phyloP scores from a whole-genome alignment of 2,113 vertebrate genomes.

The Tympanuchus pallidicinctus region DNA sequence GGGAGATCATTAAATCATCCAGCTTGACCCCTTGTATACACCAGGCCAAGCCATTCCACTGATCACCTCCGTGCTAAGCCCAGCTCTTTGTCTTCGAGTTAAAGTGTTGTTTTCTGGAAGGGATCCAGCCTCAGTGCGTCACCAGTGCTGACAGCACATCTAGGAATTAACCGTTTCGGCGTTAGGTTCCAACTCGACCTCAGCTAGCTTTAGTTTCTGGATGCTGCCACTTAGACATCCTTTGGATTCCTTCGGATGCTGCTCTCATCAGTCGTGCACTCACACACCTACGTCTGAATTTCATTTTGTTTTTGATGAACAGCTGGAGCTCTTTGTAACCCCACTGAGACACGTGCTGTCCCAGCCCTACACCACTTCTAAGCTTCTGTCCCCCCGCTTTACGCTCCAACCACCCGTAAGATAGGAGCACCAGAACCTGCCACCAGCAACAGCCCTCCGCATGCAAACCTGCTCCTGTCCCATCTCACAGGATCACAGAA shows the following conservation, averaged over 20 bases:
- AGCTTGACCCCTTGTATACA: slow-evolving; percentile 41
- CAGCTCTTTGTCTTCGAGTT: slow-evolving; percentile 50
- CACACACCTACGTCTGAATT: not conserved
- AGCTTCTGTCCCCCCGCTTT: not conserved
- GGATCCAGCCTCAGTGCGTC: slow-evolving; percentile 54
- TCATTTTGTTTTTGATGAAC: not conserved
- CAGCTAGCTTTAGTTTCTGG: not conserved
- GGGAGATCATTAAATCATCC: slow-evolving; percentile 67
- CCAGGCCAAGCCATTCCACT: slow-evolving; percentile 54
- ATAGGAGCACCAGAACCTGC: not conserved
- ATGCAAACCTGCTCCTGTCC: not conserved
- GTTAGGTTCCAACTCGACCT: not conserved
- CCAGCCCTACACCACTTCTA: not conserved
- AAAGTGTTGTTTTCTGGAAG: slow-evolving; percentile 55
- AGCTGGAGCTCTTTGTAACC: not conserved
- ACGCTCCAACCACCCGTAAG: not conserved
- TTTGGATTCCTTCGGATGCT: not conserved
- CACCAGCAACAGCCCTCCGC: not conserved
- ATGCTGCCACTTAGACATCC: not conserved
- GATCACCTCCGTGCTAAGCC: slow-evolving; percentile 57
- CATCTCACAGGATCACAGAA: not conserved
- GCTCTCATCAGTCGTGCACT: not conserved
- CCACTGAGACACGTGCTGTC: not conserved
- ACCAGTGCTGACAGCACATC: slow-evolving; percentile 20
- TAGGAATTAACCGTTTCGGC: slow-evolving; percentile 50